Conservation (phyloP, 2,113 vertebrate species). For the Serinus canaria region DNA sequence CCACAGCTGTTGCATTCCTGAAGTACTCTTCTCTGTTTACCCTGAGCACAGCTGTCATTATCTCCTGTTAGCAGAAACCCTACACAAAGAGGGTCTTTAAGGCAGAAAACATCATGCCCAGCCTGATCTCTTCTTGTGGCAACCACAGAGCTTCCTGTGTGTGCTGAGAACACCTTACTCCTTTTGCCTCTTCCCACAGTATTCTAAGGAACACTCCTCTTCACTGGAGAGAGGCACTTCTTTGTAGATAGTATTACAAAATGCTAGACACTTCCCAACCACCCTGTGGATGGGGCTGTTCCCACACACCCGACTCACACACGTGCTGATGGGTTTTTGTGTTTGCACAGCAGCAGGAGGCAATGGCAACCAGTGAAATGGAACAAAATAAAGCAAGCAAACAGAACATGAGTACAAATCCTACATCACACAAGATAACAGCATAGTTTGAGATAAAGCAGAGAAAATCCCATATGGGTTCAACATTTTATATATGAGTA, state of each 20-base stretch:
- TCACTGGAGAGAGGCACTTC: not conserved
- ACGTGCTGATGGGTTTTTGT: not conserved
- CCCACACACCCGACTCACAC: fast-evolving
- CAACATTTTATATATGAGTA: not conserved
- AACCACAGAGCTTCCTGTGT: not conserved
- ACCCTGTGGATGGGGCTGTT: not conserved
- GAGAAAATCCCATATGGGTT: not conserved
- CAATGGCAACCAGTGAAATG: not conserved
- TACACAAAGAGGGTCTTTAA: not conserved
- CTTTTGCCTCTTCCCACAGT: not conserved
- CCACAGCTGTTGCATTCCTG: not conserved
- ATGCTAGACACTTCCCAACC: not conserved
- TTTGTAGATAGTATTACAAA: not conserved
- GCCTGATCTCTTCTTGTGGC: not conserved
- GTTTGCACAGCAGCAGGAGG: not conserved
- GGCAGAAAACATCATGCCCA: not conserved
- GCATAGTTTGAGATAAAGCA: not conserved
- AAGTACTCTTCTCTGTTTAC: not conserved
- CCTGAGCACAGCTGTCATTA: not conserved
- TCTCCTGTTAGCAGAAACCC: not conserved
- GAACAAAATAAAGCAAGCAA: not conserved
- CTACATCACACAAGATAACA: not conserved
- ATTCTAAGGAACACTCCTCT: not conserved
- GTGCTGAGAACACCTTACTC: not conserved
- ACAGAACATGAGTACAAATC: not conserved